Evolutionary conservation across 2,888 invertebrate genomes (phyloP), one percentile per base, ranked within the genome.

Genomic region (Microctonus aethiopoides): DNA sequence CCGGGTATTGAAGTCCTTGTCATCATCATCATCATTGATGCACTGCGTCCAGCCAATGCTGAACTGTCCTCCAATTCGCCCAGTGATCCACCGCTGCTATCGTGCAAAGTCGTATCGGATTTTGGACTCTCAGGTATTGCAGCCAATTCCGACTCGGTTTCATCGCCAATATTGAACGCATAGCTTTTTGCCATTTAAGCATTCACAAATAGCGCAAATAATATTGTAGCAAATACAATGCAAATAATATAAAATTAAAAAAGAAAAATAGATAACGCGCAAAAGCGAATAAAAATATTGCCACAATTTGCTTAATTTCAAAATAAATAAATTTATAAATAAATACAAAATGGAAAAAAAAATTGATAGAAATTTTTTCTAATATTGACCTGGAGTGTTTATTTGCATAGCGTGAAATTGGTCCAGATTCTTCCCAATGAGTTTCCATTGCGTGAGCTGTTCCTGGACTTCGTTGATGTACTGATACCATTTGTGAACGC

Each of bases 71-170:
- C 85, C 74, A 85, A 75, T 73, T 85, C 84, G 7, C 83, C 83
- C 46, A 85, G 81, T 34, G 83, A 84, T 71, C 84, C 84, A 68
- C 82, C 83, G 67, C 83, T 84, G 79, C 94, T 94, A 70, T 93
- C 94, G 79, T 94, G 94, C 20, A 94, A 89, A 1, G 94, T 95
- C 80, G 94, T 94, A 82, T 95, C 95, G 16, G 94, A 95, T 82
- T 94, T 92, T 87, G 95, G 94, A 84, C 95, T 95, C 88, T 96
- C 96, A 13, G 95, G 95, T 82, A 96, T 96, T 68, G 94, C 95
- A 71, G 95, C 95, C 78, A 96, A 87, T 86, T 96, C 96, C 66
- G 95, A 95, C 87, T 96, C 96, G 1, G 94, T 93, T 76, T 95
- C 95, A 85, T 96, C 95, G 3, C 4, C 26, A 73, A 92, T 93